These are phyloP conservation scores for Cotesia typhae DNA, from an alignment of 1,140 invertebrate genomes.

Conservation along the genomic window DNA sequence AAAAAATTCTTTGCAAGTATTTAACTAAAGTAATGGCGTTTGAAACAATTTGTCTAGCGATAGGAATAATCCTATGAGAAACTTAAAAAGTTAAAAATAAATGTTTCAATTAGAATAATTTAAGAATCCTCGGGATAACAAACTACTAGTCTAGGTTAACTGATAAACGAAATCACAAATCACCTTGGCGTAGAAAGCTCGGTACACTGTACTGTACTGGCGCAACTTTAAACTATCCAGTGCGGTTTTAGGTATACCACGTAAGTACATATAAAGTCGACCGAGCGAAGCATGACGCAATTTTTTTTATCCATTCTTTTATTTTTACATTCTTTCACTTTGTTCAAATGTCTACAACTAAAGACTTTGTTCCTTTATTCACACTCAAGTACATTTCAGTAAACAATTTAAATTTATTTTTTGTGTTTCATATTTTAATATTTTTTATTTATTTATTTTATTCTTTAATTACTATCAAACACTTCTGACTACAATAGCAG, in stretches of 20 bases:
- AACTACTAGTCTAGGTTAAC: constrained; percentile 30
- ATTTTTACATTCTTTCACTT: neutral
- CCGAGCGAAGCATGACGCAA: neutral
- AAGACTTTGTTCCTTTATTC: too few species aligned
- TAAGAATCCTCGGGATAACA: constrained; percentile 44
- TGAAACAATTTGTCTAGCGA: too few species aligned
- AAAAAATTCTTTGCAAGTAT: too few species aligned
- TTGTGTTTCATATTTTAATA: too few species aligned
- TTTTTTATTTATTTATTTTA: too few species aligned
- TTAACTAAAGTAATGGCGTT: too few species aligned
- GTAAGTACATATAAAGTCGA: neutral
- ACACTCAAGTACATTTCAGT: too few species aligned
- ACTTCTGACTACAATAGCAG: too few species aligned
- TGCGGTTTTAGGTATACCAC: neutral
- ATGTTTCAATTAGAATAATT: constrained; percentile 43
- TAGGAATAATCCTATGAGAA: too few species aligned
- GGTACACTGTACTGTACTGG: neutral
- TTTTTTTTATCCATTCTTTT: neutral
- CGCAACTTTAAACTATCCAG: constrained; percentile 1
- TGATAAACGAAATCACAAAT: constrained; percentile 33
- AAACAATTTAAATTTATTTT: too few species aligned
- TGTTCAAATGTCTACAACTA: neutral
- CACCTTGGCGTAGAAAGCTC: constrained; percentile 12
- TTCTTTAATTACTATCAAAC: too few species aligned
- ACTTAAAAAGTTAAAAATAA: constrained; percentile 7